Evolutionary conservation across 2,797 vertebrate species (phyloP).

Genomic region (Enteromius trimaculatus): DNA sequence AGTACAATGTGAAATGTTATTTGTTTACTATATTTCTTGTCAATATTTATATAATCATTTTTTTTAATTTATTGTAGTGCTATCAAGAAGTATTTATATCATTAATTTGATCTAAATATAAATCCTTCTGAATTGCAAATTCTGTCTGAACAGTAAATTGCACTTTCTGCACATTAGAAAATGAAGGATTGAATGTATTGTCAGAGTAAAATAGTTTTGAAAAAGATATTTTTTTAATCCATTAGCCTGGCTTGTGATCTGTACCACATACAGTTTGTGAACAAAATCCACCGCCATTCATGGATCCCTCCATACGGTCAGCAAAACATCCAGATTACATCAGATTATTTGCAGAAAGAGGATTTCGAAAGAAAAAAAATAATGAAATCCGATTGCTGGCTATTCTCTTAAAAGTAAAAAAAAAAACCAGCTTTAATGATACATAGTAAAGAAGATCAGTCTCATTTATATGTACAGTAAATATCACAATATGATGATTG

Average conservation of each 20-base stretch:
- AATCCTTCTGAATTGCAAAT: not conserved
- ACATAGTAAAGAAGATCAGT: conserved; percentile 26
- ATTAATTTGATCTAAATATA: not conserved
- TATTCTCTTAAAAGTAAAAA: conserved; percentile 7
- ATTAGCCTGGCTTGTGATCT: conserved; percentile 20
- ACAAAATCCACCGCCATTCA: conserved; percentile 10
- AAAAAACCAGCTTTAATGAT: conserved; percentile 3
- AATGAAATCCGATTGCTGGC: conserved; percentile 46
- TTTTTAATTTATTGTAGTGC: not conserved
- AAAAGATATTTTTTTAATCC: not conserved
- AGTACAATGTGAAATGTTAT: not conserved
- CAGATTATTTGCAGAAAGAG: conserved; percentile 55
- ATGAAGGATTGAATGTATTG: not conserved
- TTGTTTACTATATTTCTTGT: not conserved
- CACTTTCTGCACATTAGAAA: not conserved
- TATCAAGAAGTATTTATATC: not conserved
- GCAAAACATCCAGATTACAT: conserved; percentile 53
- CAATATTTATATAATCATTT: not conserved
- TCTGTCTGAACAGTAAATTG: not conserved
- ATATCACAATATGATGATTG: conserved; percentile 4
- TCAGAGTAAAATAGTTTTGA: not conserved
- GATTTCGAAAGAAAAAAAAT: conserved; percentile 45
- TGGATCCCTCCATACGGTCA: conserved; percentile 37
- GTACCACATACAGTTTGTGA: conserved; percentile 8
- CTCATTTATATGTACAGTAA: not conserved